Percentiles rank a stretch among this genome's conserved stretches.
Evolutionary conservation across 2,888 invertebrate genomes (phyloP).

Genomic region (Plusia festucae): DNA sequence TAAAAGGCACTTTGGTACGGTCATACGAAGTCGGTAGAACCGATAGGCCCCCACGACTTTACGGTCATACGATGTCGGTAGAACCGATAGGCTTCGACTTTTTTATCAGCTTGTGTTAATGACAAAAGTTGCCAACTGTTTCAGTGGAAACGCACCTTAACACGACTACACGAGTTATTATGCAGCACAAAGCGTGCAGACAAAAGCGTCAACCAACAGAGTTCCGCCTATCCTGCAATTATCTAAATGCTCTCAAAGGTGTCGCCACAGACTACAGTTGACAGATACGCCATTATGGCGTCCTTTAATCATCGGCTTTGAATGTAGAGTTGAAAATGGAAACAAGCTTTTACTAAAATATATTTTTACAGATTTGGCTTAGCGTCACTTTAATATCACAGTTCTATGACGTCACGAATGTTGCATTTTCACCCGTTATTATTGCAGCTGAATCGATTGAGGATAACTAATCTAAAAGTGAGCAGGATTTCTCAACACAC

Average conservation of each 20-base stretch:
- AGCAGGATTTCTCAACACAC: too few relatives aligned
- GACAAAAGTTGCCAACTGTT: not conserved
- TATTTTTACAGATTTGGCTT: too few relatives aligned
- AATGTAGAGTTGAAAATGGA: not conserved
- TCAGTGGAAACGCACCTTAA: not conserved
- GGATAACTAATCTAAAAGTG: too few relatives aligned
- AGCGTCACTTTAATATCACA: too few relatives aligned
- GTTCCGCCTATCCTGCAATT: slow-evolving; percentile 83
- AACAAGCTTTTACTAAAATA: too few relatives aligned
- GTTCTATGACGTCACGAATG: too few relatives aligned
- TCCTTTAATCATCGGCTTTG: not conserved
- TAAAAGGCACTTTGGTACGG: too few relatives aligned
- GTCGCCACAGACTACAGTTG: slow-evolving; percentile 61
- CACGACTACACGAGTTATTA: slow-evolving; percentile 66
- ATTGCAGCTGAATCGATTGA: too few relatives aligned
- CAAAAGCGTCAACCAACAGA: slow-evolving; percentile 79
- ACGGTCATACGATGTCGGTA: too few relatives aligned
- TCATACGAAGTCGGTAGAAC: too few relatives aligned
- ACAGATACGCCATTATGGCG: slow-evolving; percentile 28
- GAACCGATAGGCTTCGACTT: not conserved
- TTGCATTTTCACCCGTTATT: too few relatives aligned
- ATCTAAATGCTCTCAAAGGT: slow-evolving; percentile 83
- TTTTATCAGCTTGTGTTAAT: not conserved
- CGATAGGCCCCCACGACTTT: not conserved
- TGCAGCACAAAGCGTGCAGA: slow-evolving; percentile 75